Evolutionary conservation across 30 jellyfish, hydroid and myxozoan genomes (phyloP).

Genomic region (Chrysaora quinquecirrha): DNA sequence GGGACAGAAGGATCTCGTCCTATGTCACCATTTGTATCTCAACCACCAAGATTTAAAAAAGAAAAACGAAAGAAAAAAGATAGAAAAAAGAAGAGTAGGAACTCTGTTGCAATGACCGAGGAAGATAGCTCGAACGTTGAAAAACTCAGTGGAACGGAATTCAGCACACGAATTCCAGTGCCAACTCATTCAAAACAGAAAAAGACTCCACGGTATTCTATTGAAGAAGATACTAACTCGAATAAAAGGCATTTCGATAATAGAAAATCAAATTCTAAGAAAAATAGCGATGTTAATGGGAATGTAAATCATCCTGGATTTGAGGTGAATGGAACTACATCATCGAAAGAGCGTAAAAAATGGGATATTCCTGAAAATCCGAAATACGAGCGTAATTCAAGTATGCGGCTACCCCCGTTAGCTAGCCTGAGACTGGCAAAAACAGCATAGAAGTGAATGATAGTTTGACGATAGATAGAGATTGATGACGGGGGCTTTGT

Average conservation of each 20-base stretch:
- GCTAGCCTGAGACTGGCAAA: constrained; percentile 12
- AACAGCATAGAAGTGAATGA: constrained; percentile 8
- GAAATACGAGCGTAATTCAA: constrained; percentile 16
- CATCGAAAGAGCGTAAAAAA: constrained; percentile 29
- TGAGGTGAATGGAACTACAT: no score
- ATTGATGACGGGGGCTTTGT: no score
- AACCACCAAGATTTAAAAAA: constrained; percentile 43
- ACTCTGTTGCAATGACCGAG: neutral
- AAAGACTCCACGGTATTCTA: neutral
- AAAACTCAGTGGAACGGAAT: no score
- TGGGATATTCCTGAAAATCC: constrained; percentile 42
- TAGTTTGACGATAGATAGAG: no score
- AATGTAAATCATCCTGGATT: no score
- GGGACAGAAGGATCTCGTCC: constrained; percentile 8
- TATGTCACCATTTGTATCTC: constrained; percentile 12
- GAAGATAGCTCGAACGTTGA: no score
- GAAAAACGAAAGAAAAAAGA: constrained; percentile 17
- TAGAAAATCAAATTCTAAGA: constrained; percentile 1
- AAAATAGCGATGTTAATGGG: constrained; percentile 15
- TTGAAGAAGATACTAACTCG: neutral
- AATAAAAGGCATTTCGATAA: neutral
- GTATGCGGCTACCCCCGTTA: constrained; percentile 53
- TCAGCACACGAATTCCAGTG: neutral
- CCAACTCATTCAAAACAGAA: neutral
- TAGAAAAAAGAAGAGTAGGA: neutral